Percentiles rank a stretch among this genome's conserved stretches.
phyloP scores from a whole-genome alignment of 2,797 vertebrate genomes.

The Melanotaenia nigrans region DNA sequence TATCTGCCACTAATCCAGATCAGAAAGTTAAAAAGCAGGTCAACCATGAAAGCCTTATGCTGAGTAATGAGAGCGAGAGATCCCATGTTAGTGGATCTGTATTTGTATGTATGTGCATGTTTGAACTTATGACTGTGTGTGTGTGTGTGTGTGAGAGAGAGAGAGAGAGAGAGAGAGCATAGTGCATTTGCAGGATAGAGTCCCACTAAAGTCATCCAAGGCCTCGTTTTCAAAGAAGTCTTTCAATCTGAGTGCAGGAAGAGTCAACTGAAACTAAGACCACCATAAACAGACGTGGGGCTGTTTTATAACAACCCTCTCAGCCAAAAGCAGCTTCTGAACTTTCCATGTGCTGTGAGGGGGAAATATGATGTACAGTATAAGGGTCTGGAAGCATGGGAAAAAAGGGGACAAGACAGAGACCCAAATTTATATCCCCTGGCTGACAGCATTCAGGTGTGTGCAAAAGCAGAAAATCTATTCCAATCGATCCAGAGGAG shows the following conservation, averaged over 20 bases:
- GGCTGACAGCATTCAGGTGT: slow-evolving; percentile 81
- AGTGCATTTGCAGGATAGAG: slow-evolving; percentile 27
- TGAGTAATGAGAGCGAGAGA: slow-evolving; percentile 72
- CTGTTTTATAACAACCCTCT: slow-evolving; percentile 65
- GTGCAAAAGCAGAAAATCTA: slow-evolving; percentile 83
- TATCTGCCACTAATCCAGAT: slow-evolving; percentile 77
- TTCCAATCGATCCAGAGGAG: slow-evolving; percentile 77
- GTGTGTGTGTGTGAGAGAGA: slow-evolving; percentile 7
- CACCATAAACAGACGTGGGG: slow-evolving; percentile 67
- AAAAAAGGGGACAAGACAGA: slow-evolving; percentile 35
- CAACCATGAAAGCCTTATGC: slow-evolving; percentile 79
- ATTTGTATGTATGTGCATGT: slow-evolving; percentile 29
- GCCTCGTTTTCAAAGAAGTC: slow-evolving; percentile 67
- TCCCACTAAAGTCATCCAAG: slow-evolving; percentile 57
- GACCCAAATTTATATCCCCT: slow-evolving; percentile 71
- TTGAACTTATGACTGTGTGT: slow-evolving; percentile 36
- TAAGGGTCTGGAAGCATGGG: slow-evolving; percentile 40
- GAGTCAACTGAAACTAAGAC: slow-evolving; percentile 67
- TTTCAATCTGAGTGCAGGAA: slow-evolving; percentile 70
- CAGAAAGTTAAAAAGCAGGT: slow-evolving; percentile 81
- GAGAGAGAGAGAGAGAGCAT: background rate
- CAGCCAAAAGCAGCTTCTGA: slow-evolving; percentile 69
- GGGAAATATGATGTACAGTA: slow-evolving; percentile 64
- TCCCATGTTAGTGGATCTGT: slow-evolving; percentile 42
- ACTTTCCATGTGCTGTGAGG: slow-evolving; percentile 56